phyloP scores from a whole-genome alignment of 2,113 vertebrate genomes.

The Syngnathus typhle region DNA sequence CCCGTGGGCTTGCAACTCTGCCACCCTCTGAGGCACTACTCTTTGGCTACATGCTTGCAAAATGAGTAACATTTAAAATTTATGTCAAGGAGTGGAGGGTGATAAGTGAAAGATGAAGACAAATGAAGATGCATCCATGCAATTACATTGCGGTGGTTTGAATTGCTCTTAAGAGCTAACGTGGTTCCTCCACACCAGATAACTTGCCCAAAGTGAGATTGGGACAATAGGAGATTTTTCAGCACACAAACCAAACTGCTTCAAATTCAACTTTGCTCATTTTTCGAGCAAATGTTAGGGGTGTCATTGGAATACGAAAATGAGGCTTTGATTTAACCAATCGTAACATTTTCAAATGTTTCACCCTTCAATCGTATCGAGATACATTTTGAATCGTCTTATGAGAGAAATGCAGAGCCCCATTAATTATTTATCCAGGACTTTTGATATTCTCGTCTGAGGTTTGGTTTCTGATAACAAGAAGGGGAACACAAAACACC shows the following conservation, averaged over 20 bases:
- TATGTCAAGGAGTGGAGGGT: constrained; percentile 20
- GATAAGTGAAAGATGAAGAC: neutral
- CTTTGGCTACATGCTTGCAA: constrained; percentile 24
- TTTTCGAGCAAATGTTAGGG: no score
- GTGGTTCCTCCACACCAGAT: neutral
- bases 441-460: neutral
- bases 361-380: no score
- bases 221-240: neutral
- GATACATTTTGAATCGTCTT: no score
- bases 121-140: neutral
- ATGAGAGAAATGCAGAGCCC: no score
- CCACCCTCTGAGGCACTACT: constrained; percentile 34
- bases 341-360: no score
- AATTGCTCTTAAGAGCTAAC: constrained; percentile 7
- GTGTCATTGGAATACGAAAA: no score
- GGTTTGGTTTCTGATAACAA: no score
- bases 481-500: neutral
- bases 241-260: neutral
- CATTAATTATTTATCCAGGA: neutral
- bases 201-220: neutral
- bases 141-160: neutral
- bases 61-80: constrained; percentile 35
- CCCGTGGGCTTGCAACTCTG: constrained; percentile 50
- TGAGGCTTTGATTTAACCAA: no score
- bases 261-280: neutral